These are phyloP conservation scores for Aramus guarauna DNA, from an alignment of 2,113 vertebrate species.

Conservation along the genomic window DNA sequence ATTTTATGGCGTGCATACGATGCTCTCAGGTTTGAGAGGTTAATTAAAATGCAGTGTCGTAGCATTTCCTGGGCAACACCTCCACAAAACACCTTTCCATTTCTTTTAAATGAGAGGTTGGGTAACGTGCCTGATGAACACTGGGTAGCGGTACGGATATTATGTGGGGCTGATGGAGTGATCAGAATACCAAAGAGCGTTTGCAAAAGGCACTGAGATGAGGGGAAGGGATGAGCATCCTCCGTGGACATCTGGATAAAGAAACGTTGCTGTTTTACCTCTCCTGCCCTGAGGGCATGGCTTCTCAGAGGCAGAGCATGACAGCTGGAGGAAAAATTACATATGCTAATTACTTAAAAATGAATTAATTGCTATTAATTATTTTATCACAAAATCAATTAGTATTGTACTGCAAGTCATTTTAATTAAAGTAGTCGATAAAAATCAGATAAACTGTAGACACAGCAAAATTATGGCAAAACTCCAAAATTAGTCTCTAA, in stretches of 20 bases:
- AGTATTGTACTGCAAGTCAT: conserved; percentile 50
- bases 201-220: background rate
- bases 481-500: conserved; percentile 35
- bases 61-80: background rate
- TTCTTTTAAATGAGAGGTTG: background rate
- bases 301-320: conserved; percentile 16
- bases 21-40: background rate
- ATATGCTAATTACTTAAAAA: conserved; percentile 53
- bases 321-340: conserved; percentile 26
- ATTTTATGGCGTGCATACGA: fast-evolving
- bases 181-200: background rate
- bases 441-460: conserved; percentile 57
- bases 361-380: conserved; percentile 70
- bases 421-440: conserved; percentile 70
- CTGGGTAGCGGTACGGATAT: background rate
- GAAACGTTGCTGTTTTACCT: background rate
- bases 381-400: conserved; percentile 73
- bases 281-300: background rate
- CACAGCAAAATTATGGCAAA: conserved; percentile 46
- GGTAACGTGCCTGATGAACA: background rate
- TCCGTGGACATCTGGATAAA: background rate
- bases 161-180: background rate
- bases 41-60: background rate
- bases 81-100: background rate
- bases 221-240: background rate